A percentile compares a stretch with the other conserved stretches of the same genome.
Conservation (phyloP, 2,888 invertebrate species). For the Metallyticus violacea region DNA sequence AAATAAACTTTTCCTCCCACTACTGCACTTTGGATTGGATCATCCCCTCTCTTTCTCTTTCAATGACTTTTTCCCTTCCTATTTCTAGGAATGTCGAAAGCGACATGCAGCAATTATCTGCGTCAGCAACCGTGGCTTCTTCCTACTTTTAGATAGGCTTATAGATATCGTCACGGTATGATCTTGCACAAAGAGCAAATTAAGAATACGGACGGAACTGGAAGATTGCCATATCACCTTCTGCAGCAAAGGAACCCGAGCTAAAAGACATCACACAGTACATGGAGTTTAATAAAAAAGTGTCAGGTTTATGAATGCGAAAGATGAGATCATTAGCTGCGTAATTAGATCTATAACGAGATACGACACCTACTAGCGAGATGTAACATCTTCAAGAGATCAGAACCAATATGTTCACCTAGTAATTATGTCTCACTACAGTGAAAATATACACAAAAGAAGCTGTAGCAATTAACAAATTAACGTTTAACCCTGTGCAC, state of each 20-base stretch:
- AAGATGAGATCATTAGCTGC: not conserved
- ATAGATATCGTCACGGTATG: not conserved
- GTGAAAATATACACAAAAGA: no score
- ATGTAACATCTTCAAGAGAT: no score
- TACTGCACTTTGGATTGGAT: not conserved
- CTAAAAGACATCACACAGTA: not conserved
- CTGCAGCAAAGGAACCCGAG: not conserved
- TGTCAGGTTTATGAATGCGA: no score
- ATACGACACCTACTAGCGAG: not conserved
- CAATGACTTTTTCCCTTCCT: not conserved
- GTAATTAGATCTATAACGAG: not conserved
- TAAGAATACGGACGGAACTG: slow-evolving; percentile 3
- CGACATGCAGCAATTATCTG: slow-evolving; percentile 4
- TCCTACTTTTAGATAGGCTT: not conserved
- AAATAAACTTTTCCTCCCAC: slow-evolving; percentile 15
- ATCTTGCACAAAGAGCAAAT: slow-evolving; percentile 3
- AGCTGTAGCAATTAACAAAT: no score
- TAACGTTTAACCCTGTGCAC: no score
- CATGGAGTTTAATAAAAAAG: not conserved
- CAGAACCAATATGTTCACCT: no score
- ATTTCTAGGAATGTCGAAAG: slow-evolving; percentile 1
- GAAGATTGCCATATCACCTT: slow-evolving; percentile 17
- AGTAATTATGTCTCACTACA: no score
- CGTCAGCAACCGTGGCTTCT: not conserved
- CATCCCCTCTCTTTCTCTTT: not conserved